Evolutionary conservation across 2,888 invertebrate species (phyloP).

Genomic region (Agrotis ipsilon): DNA sequence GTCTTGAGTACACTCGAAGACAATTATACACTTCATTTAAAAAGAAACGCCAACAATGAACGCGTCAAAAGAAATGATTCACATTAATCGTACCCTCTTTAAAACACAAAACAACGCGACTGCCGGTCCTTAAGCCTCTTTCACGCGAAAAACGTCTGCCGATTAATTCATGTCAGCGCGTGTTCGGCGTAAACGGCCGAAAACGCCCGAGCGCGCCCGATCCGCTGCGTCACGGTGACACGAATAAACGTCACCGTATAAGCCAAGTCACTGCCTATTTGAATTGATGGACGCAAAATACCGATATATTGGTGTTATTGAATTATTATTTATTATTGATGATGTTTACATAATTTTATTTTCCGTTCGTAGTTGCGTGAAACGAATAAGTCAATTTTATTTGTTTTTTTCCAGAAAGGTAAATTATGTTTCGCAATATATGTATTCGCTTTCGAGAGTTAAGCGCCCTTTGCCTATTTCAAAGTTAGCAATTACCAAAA

Average conservation of each 20-base stretch:
- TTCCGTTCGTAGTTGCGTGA: constrained; percentile 1
- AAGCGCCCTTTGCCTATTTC: neutral
- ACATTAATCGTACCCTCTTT: constrained; percentile 78
- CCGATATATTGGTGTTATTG: constrained; percentile 81
- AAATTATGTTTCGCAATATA: neutral
- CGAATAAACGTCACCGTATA: constrained; percentile 70
- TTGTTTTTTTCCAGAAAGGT: constrained; percentile 1
- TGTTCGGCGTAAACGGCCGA: constrained; percentile 63
- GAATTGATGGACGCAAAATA: constrained; percentile 79
- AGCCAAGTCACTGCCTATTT: constrained; percentile 78
- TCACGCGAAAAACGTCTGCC: constrained; percentile 73
- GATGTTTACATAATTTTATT: constrained; percentile 38
- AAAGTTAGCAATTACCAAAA: constrained; percentile 3
- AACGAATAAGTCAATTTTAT: constrained; percentile 22
- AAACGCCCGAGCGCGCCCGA: constrained; percentile 56
- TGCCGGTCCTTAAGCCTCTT: constrained; percentile 72
- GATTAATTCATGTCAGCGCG: constrained; percentile 82
- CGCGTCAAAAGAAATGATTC: constrained; percentile 78
- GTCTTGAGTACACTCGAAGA: constrained; percentile 64
- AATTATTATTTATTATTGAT: constrained; percentile 69
- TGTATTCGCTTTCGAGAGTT: neutral
- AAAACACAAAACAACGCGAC: constrained; percentile 79
- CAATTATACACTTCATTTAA: constrained; percentile 69
- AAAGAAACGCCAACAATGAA: constrained; percentile 70
- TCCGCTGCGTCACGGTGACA: constrained; percentile 80